Evolutionary conservation across 2,888 invertebrate species (phyloP), one percentile per base, ranked within the genome.

Genomic region (Plemyria rubiginata): DNA sequence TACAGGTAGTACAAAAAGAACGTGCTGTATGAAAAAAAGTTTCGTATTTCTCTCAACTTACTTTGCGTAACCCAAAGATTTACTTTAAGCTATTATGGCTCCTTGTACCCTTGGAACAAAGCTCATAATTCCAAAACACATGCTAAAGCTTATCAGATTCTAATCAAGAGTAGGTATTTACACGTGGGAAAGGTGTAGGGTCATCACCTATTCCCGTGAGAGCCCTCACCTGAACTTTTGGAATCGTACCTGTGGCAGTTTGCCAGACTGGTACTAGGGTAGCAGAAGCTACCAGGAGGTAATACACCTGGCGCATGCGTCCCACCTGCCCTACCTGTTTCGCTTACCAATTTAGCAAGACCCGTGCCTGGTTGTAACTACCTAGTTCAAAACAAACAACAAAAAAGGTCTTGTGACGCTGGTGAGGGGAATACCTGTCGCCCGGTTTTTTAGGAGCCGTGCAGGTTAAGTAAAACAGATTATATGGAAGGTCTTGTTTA

Each of bases 161-260:
- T 54, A 50, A 54, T 54, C n/a, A 46, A 52, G 22, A 50, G 45
- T 58, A 58, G 36, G 50, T 43, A 40, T 13, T 29, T 45, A 8
- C 54, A 64, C 56, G 66, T 67, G 67, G 43, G 53, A 60, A 60
- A 60, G 64, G 67, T 65, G 50, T 78, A 82, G 83, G 86, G 86
- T 86, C 84, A 83, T 75, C 82, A 80, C 80, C 72, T 70, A 61
- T 77, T 71, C 74, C 78, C 79, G 73, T 82, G 84, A 80, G 86
- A 84, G 75, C 75, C 78, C 50, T 76, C 86, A 88, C 88, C 86
- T 87, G 87, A 73, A 74, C 74, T 82, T 86, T 82, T 85, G 85
- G 82, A 88, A 86, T 57, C 87, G 78, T 93, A 93, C 93, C 93
- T 93, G 93, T 93, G 93, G 93, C 93, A 93, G 86, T 77, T 84